Evolutionary conservation across 2,888 invertebrate species (phyloP), one percentile per base, ranked within the genome.

Genomic region (Polydrusus cervinus): DNA sequence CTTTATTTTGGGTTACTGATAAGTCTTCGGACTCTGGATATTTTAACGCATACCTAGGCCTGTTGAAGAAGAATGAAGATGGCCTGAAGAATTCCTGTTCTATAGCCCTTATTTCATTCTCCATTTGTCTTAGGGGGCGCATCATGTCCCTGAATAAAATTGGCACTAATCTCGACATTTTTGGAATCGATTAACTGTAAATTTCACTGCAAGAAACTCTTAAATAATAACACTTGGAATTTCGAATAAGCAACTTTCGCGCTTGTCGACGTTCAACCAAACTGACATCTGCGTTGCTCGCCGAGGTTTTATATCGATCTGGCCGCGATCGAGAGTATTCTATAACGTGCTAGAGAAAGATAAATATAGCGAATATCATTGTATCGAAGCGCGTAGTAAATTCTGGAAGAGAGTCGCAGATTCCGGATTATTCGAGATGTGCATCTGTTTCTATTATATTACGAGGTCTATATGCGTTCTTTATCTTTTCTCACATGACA

Each of bases 1-100:
- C 91, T 20, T 91, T 90, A 81, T 92, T 91, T n/a, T 89, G 86
- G 73, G 89, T 88, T 6, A 92, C 87, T 7, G 79, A 25, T n/a
- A 79, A 75, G 57, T 78, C 61, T 18, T 79, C 78, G 9, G 61
- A 20, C 73, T 89, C 90, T 0, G 89, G 90, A 10, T 77, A 74
- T 43, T 82, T 80, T 38, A 80, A 55, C 8, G 71, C 51, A 20
- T 73, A 75, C 34, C 79, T 69, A 8, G 81, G 80, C 20, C 79
- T 47, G 61, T 80, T 80, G 61, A 53, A 57, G 65, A 61, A 62
- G n/a, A 76, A 55, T 2, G 78, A 40, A 1, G 79, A 25, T 25
- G 25, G 79, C 38, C 78, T 66, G 61, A 82, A 80, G 6, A 83
- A 61, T 60, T 83, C 81, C 45, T 83, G 81, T 34, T 80, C 79